Percentiles rank a stretch among this genome's conserved stretches.
Conservation (phyloP, 1,140 invertebrate species). For the Drosophila fuyamai region DNA sequence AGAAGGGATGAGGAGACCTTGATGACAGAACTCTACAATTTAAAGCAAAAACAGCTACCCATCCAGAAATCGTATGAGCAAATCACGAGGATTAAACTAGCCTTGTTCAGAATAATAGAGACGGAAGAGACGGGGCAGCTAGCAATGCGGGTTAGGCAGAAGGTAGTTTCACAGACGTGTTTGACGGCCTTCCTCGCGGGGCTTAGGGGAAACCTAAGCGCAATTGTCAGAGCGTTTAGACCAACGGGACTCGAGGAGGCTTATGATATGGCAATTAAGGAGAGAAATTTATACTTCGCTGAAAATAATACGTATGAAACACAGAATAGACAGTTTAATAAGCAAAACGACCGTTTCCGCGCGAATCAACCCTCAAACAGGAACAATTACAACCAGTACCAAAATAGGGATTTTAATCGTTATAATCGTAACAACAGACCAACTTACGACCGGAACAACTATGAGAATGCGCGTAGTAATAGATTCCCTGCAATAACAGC, state of each 20-base stretch:
- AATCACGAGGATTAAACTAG: not conserved
- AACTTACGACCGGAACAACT: not conserved
- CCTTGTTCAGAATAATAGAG: not conserved
- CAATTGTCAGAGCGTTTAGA: not conserved
- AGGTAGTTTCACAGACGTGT: not conserved
- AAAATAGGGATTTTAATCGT: slow-evolving; percentile 1
- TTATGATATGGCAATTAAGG: not conserved
- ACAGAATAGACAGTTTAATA: not conserved
- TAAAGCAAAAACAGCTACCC: not conserved
- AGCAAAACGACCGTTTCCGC: not conserved
- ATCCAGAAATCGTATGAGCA: not conserved
- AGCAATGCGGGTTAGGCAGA: not conserved
- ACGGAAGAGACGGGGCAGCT: not conserved
- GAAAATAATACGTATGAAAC: not conserved
- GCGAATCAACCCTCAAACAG: not conserved
- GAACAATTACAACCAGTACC: not conserved
- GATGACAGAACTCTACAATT: slow-evolving; percentile 4
- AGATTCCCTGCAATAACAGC: not conserved
- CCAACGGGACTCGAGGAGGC: not conserved
- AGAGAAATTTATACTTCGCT: not conserved
- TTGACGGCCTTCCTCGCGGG: not conserved
- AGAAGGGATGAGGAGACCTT: slow-evolving; percentile 2
- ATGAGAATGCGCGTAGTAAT: no score
- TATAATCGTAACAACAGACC: not conserved
- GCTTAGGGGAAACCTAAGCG: not conserved